Base-by-base conservation (phyloP, 37 sponge, comb jelly and placozoan species). In the Ephydatia muelleri region DNA sequence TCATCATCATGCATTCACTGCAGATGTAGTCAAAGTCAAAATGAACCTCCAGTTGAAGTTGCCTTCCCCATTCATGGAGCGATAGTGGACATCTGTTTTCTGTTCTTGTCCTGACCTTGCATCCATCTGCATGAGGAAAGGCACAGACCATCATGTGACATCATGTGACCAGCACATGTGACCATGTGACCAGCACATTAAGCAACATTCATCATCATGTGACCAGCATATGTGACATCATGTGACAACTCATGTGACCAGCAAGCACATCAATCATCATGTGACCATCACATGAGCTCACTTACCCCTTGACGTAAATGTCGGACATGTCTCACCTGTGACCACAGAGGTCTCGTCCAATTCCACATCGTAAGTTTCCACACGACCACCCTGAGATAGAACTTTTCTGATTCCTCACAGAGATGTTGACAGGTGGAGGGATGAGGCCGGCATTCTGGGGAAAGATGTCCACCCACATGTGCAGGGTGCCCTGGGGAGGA, bases 401-500 rank as follows among this genome's bases (percentile, higher is more conserved):
- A 95, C 77, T 95, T 93, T 68, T 91, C 81, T 43, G 99, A 94
- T 93, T 88, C 16, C 99, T 77, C 14, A 87, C 92, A 26, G 92
- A 87, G 47, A 99, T 93, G 84, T 95, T 89, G 26, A 97, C 81
- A 2, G 99, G 95, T 21, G 93, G 91, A 27, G 97, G 97, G 6
- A 89, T 68, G n/a, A 73, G 79, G 25, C 80, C 89, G 14, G 33
- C 81, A 5, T 79, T 79, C 80, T 94, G 93, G 49, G 92, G 95
- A 85, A 97, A 96, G 30, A 99, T 95, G 77, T 99, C 97, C 31
- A 99, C 95, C 94, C 96, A 97, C 95, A 99, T 99, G 86, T 99
- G 96, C 19, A 99, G 85, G 65, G 82, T 70, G 25, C 99, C 99
- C 92, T 96, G 85, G 16, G 78, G 68, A 34, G 67, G 40, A 79